Base-by-base conservation (phyloP, 2,797 vertebrate species). In the Ispidina picta region DNA sequence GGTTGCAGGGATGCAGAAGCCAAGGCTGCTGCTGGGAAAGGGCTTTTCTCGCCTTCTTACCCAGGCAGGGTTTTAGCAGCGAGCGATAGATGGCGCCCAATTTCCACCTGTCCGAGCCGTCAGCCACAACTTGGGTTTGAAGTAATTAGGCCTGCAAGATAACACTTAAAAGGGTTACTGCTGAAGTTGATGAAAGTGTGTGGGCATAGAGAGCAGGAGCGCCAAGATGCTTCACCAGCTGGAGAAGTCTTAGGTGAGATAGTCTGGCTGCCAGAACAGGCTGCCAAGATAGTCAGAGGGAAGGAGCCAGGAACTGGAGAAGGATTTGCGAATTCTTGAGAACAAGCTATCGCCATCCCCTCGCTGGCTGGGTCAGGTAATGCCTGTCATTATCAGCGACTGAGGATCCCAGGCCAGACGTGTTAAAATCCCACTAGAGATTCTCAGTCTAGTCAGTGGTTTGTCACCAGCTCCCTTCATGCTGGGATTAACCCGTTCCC, bases 1-100 rank as follows among this genome's bases (percentile, higher is more conserved):
- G 31, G 18, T 29, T 6, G 23, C 46, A 8, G 74, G 25, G 51
- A 54, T 28, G 37, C 25, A 21, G 3, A 41, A 72, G 72, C 29
- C 23, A 4, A 31, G 29, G 55, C 19, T 75, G 1, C 23, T 0
- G 8, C 11, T 0, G 2, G 19, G 46, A 63, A 35, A 65, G n/a
- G 4, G 33, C 25, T 28, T n/a, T 17, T 39, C 52, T 39, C 3
- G 7, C 44, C 2, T 72, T 58, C 48, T 54, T 44, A 23, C 21
- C 51, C 11, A 56, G 39, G 6, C 52, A 63, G 58, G 69, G 81
- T 97, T 94, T 95, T 69, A 80, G 77, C 89, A 88, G 86, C 26
- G 65, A 92, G 94, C 98, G 96, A 96, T 97, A 98, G 98, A 97
- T 98, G 98, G 98, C 95, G 96, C 97, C 97, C 94, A 92, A 91